Conservation (phyloP, 2,797 vertebrate genomes). For the Erithacus rubecula region DNA sequence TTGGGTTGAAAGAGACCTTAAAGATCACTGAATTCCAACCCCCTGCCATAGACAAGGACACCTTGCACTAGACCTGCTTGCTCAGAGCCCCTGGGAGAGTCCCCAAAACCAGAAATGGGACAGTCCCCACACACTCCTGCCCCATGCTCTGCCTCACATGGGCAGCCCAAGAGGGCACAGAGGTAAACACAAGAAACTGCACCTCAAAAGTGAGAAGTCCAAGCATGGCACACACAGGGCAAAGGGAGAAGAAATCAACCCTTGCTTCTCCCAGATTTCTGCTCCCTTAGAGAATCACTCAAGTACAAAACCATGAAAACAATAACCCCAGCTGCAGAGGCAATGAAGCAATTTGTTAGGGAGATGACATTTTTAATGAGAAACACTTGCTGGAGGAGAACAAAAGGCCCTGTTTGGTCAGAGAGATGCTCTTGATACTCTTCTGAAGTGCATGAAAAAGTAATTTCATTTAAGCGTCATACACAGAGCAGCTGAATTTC, state of each 20-base stretch:
- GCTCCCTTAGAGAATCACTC: constrained; percentile 63
- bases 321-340: constrained; percentile 82
- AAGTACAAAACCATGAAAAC: constrained; percentile 71
- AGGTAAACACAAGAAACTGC: neutral
- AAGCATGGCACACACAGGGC: neutral
- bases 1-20: neutral
- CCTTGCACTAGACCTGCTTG: neutral
- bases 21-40: fast-evolving
- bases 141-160: neutral
- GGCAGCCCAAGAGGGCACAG: neutral
- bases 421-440: constrained; percentile 76
- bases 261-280: constrained; percentile 38
- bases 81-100: neutral
- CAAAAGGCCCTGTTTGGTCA: constrained; percentile 77
- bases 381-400: constrained; percentile 86
- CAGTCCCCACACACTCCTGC: neutral
- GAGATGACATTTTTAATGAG: constrained; percentile 90
- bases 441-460: constrained; percentile 80
- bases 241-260: neutral
- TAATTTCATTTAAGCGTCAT: constrained; percentile 79
- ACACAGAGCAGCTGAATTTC: constrained; percentile 82
- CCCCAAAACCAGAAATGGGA: neutral
- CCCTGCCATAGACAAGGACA: neutral
- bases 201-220: neutral
- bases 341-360: constrained; percentile 85